Conservation (phyloP, 2,113 vertebrate genomes). For the Macquaria australasica region DNA sequence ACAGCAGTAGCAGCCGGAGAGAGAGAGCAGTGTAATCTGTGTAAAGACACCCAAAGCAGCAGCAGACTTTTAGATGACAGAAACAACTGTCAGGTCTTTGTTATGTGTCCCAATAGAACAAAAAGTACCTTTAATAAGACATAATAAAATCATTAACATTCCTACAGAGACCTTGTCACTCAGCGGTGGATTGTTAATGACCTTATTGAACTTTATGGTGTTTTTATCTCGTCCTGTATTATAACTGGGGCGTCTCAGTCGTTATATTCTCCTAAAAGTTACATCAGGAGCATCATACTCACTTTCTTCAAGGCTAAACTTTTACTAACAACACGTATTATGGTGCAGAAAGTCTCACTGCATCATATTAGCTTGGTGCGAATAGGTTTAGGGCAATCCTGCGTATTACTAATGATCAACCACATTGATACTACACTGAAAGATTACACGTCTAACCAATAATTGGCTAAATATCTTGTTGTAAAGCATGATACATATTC, state of each 20-base stretch:
- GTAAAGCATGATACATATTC: constrained; percentile 53
- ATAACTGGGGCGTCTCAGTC: not conserved
- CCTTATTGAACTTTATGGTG: constrained; percentile 16
- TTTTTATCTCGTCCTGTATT: constrained; percentile 24
- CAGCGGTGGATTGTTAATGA: constrained; percentile 7
- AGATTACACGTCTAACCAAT: constrained; percentile 62
- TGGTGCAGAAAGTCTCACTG: not conserved
- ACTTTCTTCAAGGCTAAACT: constrained; percentile 2
- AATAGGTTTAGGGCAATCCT: constrained; percentile 56
- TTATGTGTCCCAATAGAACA: constrained; percentile 18
- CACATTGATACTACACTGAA: constrained; percentile 82
- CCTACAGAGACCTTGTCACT: constrained; percentile 15
- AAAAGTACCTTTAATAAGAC: constrained; percentile 19
- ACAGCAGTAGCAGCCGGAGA: constrained; percentile 38
- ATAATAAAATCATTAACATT: constrained; percentile 51
- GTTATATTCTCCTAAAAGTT: not conserved
- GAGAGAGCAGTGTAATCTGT: constrained; percentile 52
- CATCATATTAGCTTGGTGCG: not conserved
- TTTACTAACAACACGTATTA: not conserved
- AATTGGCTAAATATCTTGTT: constrained; percentile 57
- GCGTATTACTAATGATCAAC: constrained; percentile 82
- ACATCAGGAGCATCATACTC: not conserved
- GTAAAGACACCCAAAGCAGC: constrained; percentile 31
- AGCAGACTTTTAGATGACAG: constrained; percentile 9
- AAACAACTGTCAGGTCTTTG: constrained; percentile 17